A percentile compares a stretch with the other conserved stretches of the same genome.
Evolutionary conservation across 2,797 vertebrate species (phyloP).

Genomic region (Tangara arthus): DNA sequence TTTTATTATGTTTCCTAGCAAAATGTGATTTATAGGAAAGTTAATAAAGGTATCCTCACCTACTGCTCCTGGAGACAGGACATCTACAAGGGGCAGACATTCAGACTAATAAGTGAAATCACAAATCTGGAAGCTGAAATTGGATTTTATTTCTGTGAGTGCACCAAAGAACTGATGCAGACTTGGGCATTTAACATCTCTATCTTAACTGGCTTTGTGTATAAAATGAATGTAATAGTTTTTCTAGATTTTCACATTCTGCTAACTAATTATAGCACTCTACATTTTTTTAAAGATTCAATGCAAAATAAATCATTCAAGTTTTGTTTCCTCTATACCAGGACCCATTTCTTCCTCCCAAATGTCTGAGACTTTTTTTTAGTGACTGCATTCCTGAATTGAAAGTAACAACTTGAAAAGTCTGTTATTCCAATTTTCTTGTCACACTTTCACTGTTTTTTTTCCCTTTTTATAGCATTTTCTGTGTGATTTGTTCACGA

Average conservation of each 20-base stretch:
- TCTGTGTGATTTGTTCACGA: not conserved
- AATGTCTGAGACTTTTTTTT: not conserved
- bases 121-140: constrained; percentile 53
- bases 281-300: not conserved
- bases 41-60: constrained; percentile 64
- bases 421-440: not conserved
- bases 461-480: not conserved
- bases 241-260: not conserved
- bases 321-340: not conserved
- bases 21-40: constrained; percentile 61
- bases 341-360: not conserved
- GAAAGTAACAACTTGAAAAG: not conserved
- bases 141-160: constrained; percentile 34
- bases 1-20: constrained; percentile 65
- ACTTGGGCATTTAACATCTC: not conserved
- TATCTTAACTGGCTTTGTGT: not conserved
- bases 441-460: not conserved
- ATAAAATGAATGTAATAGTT: not conserved
- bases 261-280: not conserved
- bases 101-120: constrained; percentile 58
- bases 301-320: not conserved
- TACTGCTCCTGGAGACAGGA: constrained; percentile 54
- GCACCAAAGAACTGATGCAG: not conserved
- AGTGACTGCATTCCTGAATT: not conserved
- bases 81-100: constrained; percentile 45